Conservation (phyloP, 2,888 invertebrate species). For the Alloscopus bannaensis region DNA sequence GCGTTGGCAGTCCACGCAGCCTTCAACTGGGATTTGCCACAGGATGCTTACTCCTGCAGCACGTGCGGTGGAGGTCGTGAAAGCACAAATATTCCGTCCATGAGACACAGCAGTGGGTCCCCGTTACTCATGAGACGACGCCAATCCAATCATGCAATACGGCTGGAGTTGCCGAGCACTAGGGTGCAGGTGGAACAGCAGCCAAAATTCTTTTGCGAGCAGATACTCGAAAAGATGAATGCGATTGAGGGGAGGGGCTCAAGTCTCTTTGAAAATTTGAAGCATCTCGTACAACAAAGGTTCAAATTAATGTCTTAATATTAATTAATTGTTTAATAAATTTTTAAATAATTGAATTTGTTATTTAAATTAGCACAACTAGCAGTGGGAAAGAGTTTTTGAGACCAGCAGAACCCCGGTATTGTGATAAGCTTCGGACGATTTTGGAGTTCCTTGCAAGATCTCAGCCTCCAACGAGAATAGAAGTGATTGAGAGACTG, state of each 20-base stretch:
- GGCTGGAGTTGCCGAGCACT: not conserved
- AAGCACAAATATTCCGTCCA: not conserved
- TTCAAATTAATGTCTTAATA: not conserved
- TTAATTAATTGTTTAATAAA: too few species aligned
- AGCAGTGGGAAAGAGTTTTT: constrained; percentile 40
- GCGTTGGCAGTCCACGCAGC: constrained; percentile 73
- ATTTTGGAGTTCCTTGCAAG: constrained; percentile 63
- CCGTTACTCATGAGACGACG: constrained; percentile 33
- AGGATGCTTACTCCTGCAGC: not conserved
- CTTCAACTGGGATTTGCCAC: constrained; percentile 56
- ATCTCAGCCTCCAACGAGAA: constrained; percentile 53
- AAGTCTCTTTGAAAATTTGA: constrained; percentile 62
- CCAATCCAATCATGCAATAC: not conserved
- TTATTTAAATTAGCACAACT: constrained; percentile 33
- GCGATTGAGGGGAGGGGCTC: constrained; percentile 52
- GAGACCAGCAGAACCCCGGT: constrained; percentile 38
- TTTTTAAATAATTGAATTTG: constrained; percentile 4
- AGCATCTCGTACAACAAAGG: constrained; percentile 44
- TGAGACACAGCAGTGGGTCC: constrained; percentile 31
- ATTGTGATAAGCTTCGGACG: constrained; percentile 57
- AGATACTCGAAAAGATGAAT: constrained; percentile 51
- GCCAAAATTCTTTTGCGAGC: constrained; percentile 54
- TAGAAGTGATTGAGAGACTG: constrained; percentile 77
- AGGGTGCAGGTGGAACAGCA: constrained; percentile 41
- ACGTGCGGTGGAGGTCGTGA: not conserved